phyloP scores from a whole-genome alignment of 1,140 invertebrate species.

The Stratiolaelaps scimitus region DNA sequence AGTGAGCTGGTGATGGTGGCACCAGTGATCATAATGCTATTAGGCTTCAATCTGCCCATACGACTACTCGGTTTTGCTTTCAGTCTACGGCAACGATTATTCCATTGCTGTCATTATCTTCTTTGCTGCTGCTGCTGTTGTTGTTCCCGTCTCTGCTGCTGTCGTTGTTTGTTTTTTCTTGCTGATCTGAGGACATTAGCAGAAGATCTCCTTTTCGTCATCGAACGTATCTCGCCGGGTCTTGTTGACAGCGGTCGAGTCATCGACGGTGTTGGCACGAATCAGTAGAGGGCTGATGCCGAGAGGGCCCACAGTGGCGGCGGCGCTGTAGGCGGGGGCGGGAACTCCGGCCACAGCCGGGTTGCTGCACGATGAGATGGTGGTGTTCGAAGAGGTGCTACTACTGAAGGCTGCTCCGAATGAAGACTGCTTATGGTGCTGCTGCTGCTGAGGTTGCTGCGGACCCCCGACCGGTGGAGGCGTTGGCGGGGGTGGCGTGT shows the following conservation, averaged over 20 bases:
- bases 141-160: background rate
- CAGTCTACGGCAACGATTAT: background rate
- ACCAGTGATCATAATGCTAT: too few relatives aligned
- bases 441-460: background rate
- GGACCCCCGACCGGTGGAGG: background rate
- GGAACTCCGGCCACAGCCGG: too few relatives aligned
- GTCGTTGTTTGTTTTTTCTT: background rate
- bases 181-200: background rate
- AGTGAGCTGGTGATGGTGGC: too few relatives aligned
- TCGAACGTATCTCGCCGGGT: background rate
- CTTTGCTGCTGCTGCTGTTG: background rate
- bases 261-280: conserved; percentile 18
- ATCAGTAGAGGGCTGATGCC: conserved; percentile 1
- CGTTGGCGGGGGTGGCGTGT: background rate
- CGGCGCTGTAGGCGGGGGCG: too few relatives aligned
- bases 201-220: conserved; percentile 27
- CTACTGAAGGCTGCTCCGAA: background rate
- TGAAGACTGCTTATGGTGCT: background rate
- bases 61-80: background rate
- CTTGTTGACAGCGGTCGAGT: background rate
- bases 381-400: too few relatives aligned
- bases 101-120: background rate
- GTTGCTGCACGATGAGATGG: too few relatives aligned
- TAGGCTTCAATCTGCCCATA: background rate
- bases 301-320: too few relatives aligned